Evolutionary conservation across 1,140 invertebrate genomes (phyloP), one percentile per base, ranked within the genome.

Genomic region (Megathymus violae): DNA sequence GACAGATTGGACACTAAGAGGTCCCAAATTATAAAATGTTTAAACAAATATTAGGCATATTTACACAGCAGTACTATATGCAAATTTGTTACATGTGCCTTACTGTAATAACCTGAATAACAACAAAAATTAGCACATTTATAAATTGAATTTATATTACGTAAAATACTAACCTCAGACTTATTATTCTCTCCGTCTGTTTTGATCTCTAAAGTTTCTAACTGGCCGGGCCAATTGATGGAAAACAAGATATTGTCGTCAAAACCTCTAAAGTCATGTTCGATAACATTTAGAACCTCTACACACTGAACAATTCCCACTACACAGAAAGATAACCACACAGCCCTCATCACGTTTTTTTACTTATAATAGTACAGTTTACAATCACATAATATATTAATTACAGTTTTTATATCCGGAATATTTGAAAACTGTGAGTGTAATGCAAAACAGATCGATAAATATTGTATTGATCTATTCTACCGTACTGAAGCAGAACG

Each of bases 211-310:
- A 93, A 82, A 0, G 85, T 73, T 41, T 86, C 89, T 64, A 82
- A 81, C 63, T 92, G 89, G n/a, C 95, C 95, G 10, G 95, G 94
- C 94, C 96, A 97, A 73, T 95, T 95, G 36, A 97, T 94, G 90
- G 95, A 94, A 76, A 96, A 97, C 44, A 97, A 85, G 67, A 97
- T 93, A 1, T 94, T 94, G 89, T 97, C 96, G 89, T 97, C 96
- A 76, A 97, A 96, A 34, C 94, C 95, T 80, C 94, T 95, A 13
- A 95, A 92, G 83, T 95, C 94, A 76, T 93, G 83, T 69, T 89
- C 79, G 38, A 88, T 82, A 14, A 14, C n/a, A 41, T 38, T 19
- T 22, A 4, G 19, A 25, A 36, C 51, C 13, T 54, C 51, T 2
- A 43, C 14, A 73, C 74, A 71, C 4, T 70, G 67, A 46, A 62